Base-by-base conservation (phyloP, 2,113 vertebrate genomes). In the Cochlearius cochlearius region DNA sequence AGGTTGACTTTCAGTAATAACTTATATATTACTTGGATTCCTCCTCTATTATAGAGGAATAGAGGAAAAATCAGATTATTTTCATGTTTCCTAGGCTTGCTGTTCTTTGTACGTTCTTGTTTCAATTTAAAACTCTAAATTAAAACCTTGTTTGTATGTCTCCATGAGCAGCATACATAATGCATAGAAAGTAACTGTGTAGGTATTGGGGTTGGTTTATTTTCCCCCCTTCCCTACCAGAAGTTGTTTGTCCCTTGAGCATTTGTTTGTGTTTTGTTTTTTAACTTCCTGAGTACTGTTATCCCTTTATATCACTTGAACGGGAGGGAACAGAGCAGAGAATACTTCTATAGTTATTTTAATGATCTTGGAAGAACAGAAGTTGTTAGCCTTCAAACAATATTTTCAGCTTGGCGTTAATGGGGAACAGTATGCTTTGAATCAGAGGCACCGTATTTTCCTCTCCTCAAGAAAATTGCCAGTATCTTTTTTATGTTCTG, bases 241-340 rank as follows among this genome's bases (percentile, higher is more conserved):
- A 69, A 83, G 18, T 62, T 94, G 23, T 84, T 92, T 77, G 50
- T 92, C 41, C 34, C 90, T 68, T 76, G 59, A 66, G 18, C 15
- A 58, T 60, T 78, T 90, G 47, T 43, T 94, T 49, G 10, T 66
- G 4, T 3, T 60, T 38, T 63, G 38, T 4, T n/a, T 73, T 91
- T 79, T 52, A 69, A 56, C 58, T 86, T 84, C 34, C 45, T 47
- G 25, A 62, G 27, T n/a, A 20, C 8, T 69, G 34, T 60, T 72
- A 38, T 21, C 8, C 12, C 39, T 81, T 84, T 47, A 7, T 88
- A 60, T 87, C 52, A 34, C 18, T 52, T 68, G 43, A 68, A 49
- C 0, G 0, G 25, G 32, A 91, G 39, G 15, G 58, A 79, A 23
- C 41, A 79, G n/a, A 74, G n/a, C 59, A 68, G 56, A 60, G 47